A percentile compares a stretch with the other conserved stretches of the same genome.
Conservation (phyloP, 2,888 invertebrate species). For the Pseudeuparius sepicola region DNA sequence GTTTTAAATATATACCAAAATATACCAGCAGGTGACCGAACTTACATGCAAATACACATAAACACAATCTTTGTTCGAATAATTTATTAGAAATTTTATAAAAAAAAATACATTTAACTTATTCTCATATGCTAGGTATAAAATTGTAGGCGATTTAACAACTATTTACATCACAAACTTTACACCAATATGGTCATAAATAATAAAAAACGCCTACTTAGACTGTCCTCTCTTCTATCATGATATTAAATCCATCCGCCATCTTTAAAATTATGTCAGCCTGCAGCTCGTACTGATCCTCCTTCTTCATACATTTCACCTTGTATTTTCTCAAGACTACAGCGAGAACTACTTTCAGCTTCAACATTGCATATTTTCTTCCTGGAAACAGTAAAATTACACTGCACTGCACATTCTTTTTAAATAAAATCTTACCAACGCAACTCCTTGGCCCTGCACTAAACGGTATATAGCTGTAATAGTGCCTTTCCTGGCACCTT, state of each 20-base stretch:
- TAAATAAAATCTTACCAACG: constrained; percentile 48
- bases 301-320: constrained; percentile 38
- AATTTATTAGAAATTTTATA: no score
- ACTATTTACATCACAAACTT: no score
- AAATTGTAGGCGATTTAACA: no score
- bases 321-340: constrained; percentile 56
- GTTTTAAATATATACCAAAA: no score
- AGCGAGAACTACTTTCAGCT: constrained; percentile 49
- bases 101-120: no score
- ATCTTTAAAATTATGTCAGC: constrained; percentile 60
- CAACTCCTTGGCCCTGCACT: constrained; percentile 75
- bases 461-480: constrained; percentile 73
- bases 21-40: no score
- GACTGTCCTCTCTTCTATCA: constrained; percentile 23
- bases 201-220: no score
- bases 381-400: constrained; percentile 35
- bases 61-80: no score
- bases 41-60: no score
- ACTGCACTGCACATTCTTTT: background rate
- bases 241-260: constrained; percentile 51
- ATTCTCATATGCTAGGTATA: no score
- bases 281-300: constrained; percentile 52
- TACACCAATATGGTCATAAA: no score
- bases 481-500: constrained; percentile 64
- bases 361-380: constrained; percentile 56